A percentile compares a stretch with the other conserved stretches of the same genome.
These are phyloP conservation scores for Antidorcas marsupialis DNA, from an alignment of 2,113 vertebrate genomes.

Conservation along the genomic window DNA sequence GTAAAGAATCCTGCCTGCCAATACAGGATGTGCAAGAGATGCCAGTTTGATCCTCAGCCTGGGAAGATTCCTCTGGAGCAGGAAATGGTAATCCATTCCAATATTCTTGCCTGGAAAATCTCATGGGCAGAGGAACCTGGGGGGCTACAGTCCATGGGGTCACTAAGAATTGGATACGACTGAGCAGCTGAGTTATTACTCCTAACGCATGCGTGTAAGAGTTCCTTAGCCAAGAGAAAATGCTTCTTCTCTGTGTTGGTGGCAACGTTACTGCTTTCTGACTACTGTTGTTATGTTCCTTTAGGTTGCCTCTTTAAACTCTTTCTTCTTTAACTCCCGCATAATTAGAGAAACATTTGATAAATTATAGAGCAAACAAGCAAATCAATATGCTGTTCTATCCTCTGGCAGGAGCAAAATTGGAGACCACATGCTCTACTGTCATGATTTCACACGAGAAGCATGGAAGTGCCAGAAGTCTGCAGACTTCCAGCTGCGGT, in stretches of 20 bases:
- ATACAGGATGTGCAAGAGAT: neutral
- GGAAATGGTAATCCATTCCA: neutral
- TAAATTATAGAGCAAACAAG: neutral
- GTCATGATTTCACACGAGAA: neutral
- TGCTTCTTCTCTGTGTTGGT: neutral
- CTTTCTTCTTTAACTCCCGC: neutral
- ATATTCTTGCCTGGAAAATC: neutral
- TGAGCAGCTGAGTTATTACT: neutral
- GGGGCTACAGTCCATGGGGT: neutral
- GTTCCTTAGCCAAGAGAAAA: neutral
- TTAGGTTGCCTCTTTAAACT: neutral
- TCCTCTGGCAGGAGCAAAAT: neutral
- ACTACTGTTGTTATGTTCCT: neutral
- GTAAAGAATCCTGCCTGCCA: neutral
- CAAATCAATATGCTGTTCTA: neutral
- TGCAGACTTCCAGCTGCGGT: neutral
- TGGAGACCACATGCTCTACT: neutral
- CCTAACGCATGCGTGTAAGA: fast-evolving
- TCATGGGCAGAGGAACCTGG: neutral
- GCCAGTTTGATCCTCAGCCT: neutral
- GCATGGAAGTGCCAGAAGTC: neutral
- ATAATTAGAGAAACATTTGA: neutral
- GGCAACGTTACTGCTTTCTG: neutral
- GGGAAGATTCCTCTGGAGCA: neutral
- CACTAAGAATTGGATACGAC: neutral